Base-by-base conservation (phyloP, 2,797 vertebrate species). In the Cyclura pinguis region DNA sequence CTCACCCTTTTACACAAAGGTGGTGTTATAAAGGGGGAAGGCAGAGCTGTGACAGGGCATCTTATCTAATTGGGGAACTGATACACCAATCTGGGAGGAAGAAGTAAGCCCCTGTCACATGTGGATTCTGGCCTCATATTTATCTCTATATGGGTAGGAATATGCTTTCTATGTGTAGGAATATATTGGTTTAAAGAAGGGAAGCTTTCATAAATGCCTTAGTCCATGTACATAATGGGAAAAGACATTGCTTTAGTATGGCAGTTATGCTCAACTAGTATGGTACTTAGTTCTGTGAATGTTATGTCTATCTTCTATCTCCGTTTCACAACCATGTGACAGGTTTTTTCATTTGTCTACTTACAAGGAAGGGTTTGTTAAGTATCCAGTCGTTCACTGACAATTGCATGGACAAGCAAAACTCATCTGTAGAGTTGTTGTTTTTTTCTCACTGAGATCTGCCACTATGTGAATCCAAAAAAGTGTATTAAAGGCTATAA, bases 401-500 rank as follows among this genome's bases (percentile, higher is more conserved):
- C 2, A 42, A 47, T 69, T 80, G 3, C 27, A 29, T 9, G 13
- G 3, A 82, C 22, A 89, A 91, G 35, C 76, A n/a, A 18, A 76
- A 85, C 12, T 55, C n/a, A 38, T 89, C 69, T 91, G 80, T 88
- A 64, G 8, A 55, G 89, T 69, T 69, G 67, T 69, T 32, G 13
- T 5, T 32, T 81, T 42, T 9, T 32, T 38, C 67, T 91, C 59
- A 78, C 1, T 90, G 27, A 52, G 24, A 83, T 3, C 35, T 57
- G 67, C 59, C 9, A 9, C 88, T 84, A 35, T 55, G 27, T 52
- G 93, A 95, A 85, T 57, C 24, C 72, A 24, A 52, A 89, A 93
- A 95, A 42, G 3, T 77, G 2, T 14, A 29, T 82, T 72, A 59
- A 14, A 84, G 72, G 42, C 24, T 85, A 22, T 6, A 86, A 4